Evolutionary conservation across 2,797 vertebrate genomes (phyloP).

Genomic region (Natrix natrix): DNA sequence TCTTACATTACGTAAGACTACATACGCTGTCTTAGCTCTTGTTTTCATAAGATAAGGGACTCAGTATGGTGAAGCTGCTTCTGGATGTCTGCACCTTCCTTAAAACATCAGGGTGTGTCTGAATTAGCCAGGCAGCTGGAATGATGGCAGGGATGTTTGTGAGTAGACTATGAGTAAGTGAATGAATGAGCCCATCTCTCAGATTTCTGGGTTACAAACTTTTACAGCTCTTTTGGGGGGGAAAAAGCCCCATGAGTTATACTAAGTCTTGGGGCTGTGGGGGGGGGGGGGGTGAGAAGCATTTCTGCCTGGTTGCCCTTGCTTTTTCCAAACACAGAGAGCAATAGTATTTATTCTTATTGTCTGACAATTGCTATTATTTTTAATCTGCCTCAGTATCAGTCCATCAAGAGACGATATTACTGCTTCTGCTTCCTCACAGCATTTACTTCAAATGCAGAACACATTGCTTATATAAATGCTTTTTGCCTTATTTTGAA

Average conservation of each 20-base stretch:
- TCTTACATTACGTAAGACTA: not conserved
- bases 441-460: slow-evolving; percentile 8
- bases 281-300: not conserved
- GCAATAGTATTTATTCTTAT: not conserved
- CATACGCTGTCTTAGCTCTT: not conserved
- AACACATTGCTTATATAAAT: slow-evolving; percentile 4
- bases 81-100: not conserved
- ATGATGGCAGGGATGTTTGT: not conserved
- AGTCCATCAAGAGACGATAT: not conserved
- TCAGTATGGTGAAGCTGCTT: not conserved
- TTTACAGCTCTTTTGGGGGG: not conserved
- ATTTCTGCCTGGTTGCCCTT: not conserved
- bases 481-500: not conserved
- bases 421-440: not conserved
- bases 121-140: not conserved
- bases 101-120: not conserved
- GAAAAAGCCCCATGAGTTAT: not conserved
- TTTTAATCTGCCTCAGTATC: not conserved
- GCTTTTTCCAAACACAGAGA: not conserved
- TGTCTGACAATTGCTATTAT: slow-evolving; percentile 19
- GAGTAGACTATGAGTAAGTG: not conserved
- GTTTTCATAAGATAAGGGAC: not conserved
- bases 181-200: not conserved
- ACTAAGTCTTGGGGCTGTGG: not conserved
- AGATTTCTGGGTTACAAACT: not conserved